These are phyloP conservation scores for Rhodophaea formosa DNA, from an alignment of 2,888 invertebrate genomes.

Conservation along the genomic window DNA sequence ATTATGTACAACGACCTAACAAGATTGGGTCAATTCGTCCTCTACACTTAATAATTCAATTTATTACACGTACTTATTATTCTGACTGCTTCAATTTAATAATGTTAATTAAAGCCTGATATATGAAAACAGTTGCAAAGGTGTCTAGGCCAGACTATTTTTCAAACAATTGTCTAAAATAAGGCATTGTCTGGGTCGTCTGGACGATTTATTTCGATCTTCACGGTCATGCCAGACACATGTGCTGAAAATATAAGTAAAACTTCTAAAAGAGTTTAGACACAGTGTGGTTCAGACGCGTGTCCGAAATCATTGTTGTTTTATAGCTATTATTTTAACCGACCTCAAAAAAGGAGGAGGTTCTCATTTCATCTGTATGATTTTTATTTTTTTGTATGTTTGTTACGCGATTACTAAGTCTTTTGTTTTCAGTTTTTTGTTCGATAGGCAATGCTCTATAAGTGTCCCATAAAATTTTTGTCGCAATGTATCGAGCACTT, in stretches of 20 bases:
- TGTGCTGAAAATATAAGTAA: slow-evolving; percentile 1
- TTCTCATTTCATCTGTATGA: too few relatives aligned
- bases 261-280: not conserved
- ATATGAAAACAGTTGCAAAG: not conserved
- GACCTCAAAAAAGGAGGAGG: too few relatives aligned
- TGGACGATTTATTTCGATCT: slow-evolving; percentile 12
- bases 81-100: not conserved
- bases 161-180: not conserved
- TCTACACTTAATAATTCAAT: not conserved
- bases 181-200: not conserved
- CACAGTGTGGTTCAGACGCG: not conserved
- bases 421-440: too few relatives aligned
- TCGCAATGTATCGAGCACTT: too few relatives aligned
- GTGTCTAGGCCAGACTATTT: not conserved
- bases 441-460: too few relatives aligned
- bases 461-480: too few relatives aligned
- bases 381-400: too few relatives aligned
- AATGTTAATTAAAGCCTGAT: not conserved
- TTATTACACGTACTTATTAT: not conserved
- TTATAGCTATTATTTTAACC: too few relatives aligned
- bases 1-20: too few relatives aligned
- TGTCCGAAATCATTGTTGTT: not conserved
- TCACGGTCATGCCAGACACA: not conserved
- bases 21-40: not conserved
- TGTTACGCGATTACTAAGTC: too few relatives aligned